Evolutionary conservation across 2,113 vertebrate genomes (phyloP).

Genomic region (Alouatta palliata): DNA sequence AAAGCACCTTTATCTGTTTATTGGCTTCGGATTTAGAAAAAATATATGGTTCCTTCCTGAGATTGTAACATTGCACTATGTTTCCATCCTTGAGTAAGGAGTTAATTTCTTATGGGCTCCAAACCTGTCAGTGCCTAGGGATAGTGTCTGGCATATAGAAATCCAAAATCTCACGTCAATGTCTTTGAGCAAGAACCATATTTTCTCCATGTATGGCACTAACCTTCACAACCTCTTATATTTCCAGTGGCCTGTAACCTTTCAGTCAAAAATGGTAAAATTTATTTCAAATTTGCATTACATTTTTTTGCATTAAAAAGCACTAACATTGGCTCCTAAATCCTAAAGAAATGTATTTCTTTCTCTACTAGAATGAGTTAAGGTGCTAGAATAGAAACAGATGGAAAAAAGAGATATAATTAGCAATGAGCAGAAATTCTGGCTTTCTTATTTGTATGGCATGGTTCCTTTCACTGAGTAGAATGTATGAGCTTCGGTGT

Average conservation of each 20-base stretch:
- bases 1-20: background rate
- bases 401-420: slow-evolving; percentile 46
- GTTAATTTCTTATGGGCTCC: background rate
- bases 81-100: background rate
- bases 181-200: background rate
- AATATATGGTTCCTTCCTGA: background rate
- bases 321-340: background rate
- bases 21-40: background rate
- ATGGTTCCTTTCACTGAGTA: slow-evolving; percentile 48
- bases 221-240: background rate
- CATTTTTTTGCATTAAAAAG: background rate
- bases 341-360: background rate
- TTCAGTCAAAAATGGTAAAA: background rate
- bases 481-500: slow-evolving; percentile 40
- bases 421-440: slow-evolving; percentile 44
- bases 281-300: background rate
- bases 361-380: slow-evolving; percentile 42
- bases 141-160: background rate
- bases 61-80: background rate
- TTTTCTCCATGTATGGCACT: background rate
- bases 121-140: background rate
- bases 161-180: background rate
- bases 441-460: slow-evolving; percentile 50
- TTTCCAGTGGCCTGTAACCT: background rate
- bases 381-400: slow-evolving; percentile 31